These are phyloP conservation scores for Oophaga sylvatica DNA, from an alignment of 2,797 vertebrate genomes.

Conservation along the genomic window DNA sequence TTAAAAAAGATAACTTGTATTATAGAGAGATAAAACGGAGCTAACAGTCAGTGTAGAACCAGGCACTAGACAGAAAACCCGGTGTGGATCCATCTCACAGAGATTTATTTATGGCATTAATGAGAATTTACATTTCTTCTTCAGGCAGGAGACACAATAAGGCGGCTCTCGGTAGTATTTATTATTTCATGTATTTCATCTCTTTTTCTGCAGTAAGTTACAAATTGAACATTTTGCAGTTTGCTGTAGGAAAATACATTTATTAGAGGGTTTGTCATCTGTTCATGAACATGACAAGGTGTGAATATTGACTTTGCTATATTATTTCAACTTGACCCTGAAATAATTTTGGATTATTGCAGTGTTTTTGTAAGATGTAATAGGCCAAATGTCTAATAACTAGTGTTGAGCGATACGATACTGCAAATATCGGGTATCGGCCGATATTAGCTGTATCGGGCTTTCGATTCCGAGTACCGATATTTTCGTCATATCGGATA, in stretches of 20 bases:
- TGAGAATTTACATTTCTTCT: constrained; percentile 1
- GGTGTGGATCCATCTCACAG: not conserved
- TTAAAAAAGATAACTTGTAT: not conserved
- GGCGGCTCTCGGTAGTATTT: not conserved
- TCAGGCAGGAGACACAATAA: not conserved
- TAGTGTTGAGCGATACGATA: too few species aligned
- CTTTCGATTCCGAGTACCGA: too few species aligned
- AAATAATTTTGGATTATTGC: not conserved
- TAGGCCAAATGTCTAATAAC: not conserved
- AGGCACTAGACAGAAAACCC: not conserved
- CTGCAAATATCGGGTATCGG: too few species aligned
- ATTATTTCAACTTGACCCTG: not conserved
- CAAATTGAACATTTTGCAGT: not conserved
- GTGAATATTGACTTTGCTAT: not conserved
- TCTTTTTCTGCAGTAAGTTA: not conserved
- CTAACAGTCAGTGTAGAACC: not conserved
- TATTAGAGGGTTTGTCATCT: not conserved
- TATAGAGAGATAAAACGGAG: not conserved
- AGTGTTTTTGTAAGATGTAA: not conserved
- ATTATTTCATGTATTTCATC: not conserved
- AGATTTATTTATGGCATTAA: constrained; percentile 9
- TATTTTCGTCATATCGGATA: too few species aligned
- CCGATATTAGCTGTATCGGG: too few species aligned
- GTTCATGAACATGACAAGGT: not conserved
- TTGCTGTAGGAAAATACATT: not conserved